Evolutionary conservation across 2,888 invertebrate genomes (phyloP).

Genomic region (Chrysomela aeneicollis): DNA sequence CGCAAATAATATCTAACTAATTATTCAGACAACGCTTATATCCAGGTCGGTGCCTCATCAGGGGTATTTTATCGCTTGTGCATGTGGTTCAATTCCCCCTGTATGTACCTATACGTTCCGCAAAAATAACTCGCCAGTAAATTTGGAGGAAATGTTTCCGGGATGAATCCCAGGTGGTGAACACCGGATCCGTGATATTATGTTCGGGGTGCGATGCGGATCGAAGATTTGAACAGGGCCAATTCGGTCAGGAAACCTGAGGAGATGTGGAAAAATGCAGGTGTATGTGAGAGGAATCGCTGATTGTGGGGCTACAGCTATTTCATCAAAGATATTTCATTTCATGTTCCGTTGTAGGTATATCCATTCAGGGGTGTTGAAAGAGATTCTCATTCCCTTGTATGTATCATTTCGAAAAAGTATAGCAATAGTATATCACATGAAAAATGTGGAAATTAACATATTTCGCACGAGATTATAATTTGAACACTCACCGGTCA

Average conservation of each 20-base stretch:
- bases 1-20: background rate
- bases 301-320: background rate
- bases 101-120: background rate
- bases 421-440: too few species aligned
- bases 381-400: too few species aligned
- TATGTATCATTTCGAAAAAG: too few species aligned
- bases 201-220: background rate
- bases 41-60: background rate
- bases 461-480: too few species aligned
- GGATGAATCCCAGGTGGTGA: slow-evolving; percentile 15
- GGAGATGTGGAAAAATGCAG: background rate
- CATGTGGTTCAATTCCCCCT: background rate
- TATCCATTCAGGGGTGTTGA: background rate
- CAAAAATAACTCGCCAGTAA: slow-evolving; percentile 20
- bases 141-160: slow-evolving; percentile 26
- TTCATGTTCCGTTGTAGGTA: background rate
- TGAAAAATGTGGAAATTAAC: too few species aligned
- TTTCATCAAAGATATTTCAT: background rate
- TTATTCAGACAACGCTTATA: too few species aligned
- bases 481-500: slow-evolving; percentile 70
- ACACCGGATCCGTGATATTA: slow-evolving; percentile 5
- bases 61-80: background rate
- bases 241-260: background rate
- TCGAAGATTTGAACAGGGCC: background rate
- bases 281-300: background rate